Evolutionary conservation across 92 coral and sea anemone genomes (phyloP), one percentile per base, ranked within the genome.

Genomic region (Siderastrea radians): DNA sequence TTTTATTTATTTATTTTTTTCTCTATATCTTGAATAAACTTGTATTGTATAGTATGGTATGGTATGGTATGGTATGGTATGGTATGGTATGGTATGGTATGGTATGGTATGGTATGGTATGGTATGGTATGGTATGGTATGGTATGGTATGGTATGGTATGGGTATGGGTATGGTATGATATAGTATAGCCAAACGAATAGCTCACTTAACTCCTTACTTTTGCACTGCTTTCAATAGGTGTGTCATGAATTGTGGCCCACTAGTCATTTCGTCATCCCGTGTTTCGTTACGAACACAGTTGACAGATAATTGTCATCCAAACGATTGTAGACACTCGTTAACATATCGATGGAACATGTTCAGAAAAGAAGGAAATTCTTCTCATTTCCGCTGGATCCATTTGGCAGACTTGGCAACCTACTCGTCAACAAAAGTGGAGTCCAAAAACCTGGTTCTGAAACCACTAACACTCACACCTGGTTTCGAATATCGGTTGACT

Each of bases 381-480:
- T 64, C 74, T 9, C 61, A 51, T 50, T 68, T 53, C 19, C 5
- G n/a, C 10, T 79, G 84, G 84, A 17, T 13, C 4, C 1, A 49
- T 7, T 48, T 63, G 48, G 48, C 57, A 3, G 48, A 50, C 84
- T 51, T 79, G 17, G 3, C 16, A 7, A 17, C 12, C 60, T 66
- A 59, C 60, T 19, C 64, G 49, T 11, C 38, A 17, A 79, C 84
- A 48, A 49, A 79, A 26, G 62, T 63, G 49, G 61, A 79, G 15
- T 79, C 72, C 59, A 79, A 79, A 63, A 48, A 79, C 49, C 14
- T 66, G 54, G 84, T 79, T 0, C 44, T 79, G 26, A 79, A 49
- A 49, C 46, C 47, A 19, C 59, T 49, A 74, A 51, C 10, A 7
- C 43, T 79, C 19, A 1, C 49, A 17, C 72, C 84, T 10, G 73